Percentiles rank a stretch among this genome's conserved stretches.
Conservation (phyloP, 2,797 vertebrate species). For the Craterocephalus amniculus region DNA sequence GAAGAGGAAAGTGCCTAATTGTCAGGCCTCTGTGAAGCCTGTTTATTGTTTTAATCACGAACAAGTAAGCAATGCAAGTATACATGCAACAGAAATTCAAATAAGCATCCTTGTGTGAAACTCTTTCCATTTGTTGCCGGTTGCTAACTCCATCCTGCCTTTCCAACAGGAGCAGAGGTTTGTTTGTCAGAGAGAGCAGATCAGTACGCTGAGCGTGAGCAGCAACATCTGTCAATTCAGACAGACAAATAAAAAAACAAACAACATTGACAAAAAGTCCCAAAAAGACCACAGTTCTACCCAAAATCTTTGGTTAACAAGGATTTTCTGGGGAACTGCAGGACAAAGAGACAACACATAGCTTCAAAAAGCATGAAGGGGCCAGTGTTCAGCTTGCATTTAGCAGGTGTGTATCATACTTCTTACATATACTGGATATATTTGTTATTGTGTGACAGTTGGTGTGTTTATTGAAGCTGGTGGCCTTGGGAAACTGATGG, state of each 20-base stretch:
- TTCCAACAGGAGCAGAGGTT: constrained; percentile 12
- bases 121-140: background rate
- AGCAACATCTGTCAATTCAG: constrained; percentile 55
- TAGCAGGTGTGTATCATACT: background rate
- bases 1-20: background rate
- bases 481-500: background rate
- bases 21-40: background rate
- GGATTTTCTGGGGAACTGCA: constrained; percentile 35
- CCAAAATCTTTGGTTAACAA: constrained; percentile 52
- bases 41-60: background rate
- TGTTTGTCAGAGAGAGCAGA: constrained; percentile 15
- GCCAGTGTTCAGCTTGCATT: background rate
- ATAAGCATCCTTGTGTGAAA: background rate
- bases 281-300: constrained; percentile 33
- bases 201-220: constrained; percentile 40
- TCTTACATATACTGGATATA: background rate
- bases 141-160: background rate
- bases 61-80: background rate
- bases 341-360: constrained; percentile 27
- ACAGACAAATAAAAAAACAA: constrained; percentile 55
- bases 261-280: constrained; percentile 52
- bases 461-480: background rate
- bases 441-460: background rate
- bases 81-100: background rate
- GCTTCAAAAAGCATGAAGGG: constrained; percentile 5